Evolutionary conservation across 2,888 invertebrate species (phyloP).

Genomic region (Teleogryllus oceanicus): DNA sequence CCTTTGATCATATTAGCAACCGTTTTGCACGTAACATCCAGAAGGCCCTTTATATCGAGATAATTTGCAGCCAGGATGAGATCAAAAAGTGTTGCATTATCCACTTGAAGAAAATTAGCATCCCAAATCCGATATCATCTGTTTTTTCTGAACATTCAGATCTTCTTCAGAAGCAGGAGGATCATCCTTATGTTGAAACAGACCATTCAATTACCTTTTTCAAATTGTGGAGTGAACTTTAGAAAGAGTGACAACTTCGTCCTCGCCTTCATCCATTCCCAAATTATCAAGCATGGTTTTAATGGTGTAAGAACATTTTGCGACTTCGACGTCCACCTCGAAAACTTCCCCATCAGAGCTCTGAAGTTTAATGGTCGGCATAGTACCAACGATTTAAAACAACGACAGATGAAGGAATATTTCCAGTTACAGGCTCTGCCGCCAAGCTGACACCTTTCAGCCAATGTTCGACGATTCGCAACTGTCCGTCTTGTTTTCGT

Average conservation of each 20-base stretch:
- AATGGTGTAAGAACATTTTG: conserved; percentile 95
- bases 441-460: too few species aligned
- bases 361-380: conserved; percentile 92
- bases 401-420: too few species aligned
- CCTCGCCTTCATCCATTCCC: conserved; percentile 82
- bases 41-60: conserved; percentile 88
- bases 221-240: conserved; percentile 94
- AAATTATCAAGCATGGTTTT: conserved; percentile 97
- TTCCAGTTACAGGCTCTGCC: too few species aligned
- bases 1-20: background rate
- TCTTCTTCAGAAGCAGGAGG: conserved; percentile 95
- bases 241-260: conserved; percentile 92
- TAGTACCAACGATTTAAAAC: conserved; percentile 50
- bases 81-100: conserved; percentile 94
- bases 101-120: conserved; percentile 97
- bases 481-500: too few species aligned
- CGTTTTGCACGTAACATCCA: conserved; percentile 77
- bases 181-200: conserved; percentile 90
- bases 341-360: conserved; percentile 94
- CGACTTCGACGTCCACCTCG: conserved; percentile 94
- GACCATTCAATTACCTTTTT: conserved; percentile 93
- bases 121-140: conserved; percentile 99
- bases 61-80: conserved; percentile 96
- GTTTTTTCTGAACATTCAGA: conserved; percentile 96
- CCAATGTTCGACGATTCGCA: too few species aligned